phyloP scores from a whole-genome alignment of 2,797 vertebrate genomes.

The Syngnathus rostellatus region DNA sequence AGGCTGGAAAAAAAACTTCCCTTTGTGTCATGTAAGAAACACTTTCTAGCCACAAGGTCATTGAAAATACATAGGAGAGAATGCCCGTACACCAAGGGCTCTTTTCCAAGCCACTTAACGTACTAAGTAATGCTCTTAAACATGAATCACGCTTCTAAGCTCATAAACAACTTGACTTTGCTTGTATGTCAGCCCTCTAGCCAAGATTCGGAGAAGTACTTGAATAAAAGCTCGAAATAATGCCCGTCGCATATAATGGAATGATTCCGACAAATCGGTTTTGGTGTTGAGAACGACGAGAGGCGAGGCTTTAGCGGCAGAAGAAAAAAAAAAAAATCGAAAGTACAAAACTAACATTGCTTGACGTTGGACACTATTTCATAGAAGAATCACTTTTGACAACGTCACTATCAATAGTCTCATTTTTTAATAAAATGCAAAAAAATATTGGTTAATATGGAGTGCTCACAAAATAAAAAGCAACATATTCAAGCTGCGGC shows the following conservation, averaged over 20 bases:
- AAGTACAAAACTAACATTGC: constrained; percentile 45
- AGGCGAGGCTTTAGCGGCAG: constrained; percentile 27
- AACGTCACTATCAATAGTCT: constrained; percentile 45
- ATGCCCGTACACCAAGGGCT: constrained; percentile 18
- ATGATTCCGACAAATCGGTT: constrained; percentile 53
- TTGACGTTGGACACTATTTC: constrained; percentile 40
- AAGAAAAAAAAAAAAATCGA: constrained; percentile 51
- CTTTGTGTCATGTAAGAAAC: not conserved
- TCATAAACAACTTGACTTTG: constrained; percentile 45
- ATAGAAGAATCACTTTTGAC: constrained; percentile 39
- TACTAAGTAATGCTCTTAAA: constrained; percentile 34
- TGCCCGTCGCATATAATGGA: constrained; percentile 40
- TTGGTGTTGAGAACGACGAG: not conserved
- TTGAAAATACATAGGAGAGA: constrained; percentile 10
- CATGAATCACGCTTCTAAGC: constrained; percentile 37
- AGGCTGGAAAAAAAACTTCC: not conserved
- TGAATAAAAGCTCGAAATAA: constrained; percentile 46
- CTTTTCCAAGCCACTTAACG: constrained; percentile 37
- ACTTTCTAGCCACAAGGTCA: constrained; percentile 20
- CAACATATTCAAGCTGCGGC: constrained; percentile 29
- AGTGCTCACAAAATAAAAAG: not conserved
- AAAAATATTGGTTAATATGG: not conserved
- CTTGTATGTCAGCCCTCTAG: constrained; percentile 11
- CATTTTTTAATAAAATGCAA: no score
- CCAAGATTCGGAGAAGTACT: constrained; percentile 16